Percentiles rank a stretch among this genome's conserved stretches.
Conservation (phyloP, 2,888 invertebrate species). For the Drosophila neonasuta region DNA sequence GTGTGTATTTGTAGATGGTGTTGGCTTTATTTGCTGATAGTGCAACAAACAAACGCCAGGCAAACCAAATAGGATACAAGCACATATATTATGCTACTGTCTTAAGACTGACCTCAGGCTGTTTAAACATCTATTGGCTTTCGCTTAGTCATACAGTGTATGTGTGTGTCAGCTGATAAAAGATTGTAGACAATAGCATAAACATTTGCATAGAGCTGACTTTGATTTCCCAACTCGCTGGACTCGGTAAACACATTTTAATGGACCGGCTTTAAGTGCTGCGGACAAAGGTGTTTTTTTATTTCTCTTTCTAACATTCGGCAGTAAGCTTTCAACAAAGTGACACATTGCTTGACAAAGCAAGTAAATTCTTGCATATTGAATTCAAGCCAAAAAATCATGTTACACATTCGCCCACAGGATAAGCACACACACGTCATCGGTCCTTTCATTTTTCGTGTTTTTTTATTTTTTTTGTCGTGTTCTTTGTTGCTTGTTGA, state of each 20-base stretch:
- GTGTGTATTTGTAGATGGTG: constrained; percentile 42
- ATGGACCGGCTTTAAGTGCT: constrained; percentile 15
- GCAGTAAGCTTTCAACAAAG: constrained; percentile 8
- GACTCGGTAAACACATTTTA: constrained; percentile 20
- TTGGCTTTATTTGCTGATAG: constrained; percentile 58
- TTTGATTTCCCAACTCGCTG: constrained; percentile 21
- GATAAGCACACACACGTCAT: constrained; percentile 53
- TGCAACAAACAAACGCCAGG: constrained; percentile 44
- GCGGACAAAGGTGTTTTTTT: neutral
- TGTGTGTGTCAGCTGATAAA: constrained; percentile 22
- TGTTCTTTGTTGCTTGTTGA: neutral
- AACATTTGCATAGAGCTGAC: constrained; percentile 40
- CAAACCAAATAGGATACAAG: constrained; percentile 36
- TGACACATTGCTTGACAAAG: constrained; percentile 10
- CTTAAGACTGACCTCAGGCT: constrained; percentile 33
- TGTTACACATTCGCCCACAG: constrained; percentile 37
- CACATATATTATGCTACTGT: constrained; percentile 26
- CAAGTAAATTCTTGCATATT: constrained; percentile 31
- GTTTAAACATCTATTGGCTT: constrained; percentile 48
- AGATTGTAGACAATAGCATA: constrained; percentile 30
- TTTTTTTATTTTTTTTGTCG: neutral
- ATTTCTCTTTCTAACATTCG: neutral
- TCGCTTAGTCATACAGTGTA: constrained; percentile 29
- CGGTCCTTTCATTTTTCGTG: constrained; percentile 16
- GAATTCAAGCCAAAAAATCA: constrained; percentile 23